These are phyloP conservation scores for Hybognathus amarus DNA, from an alignment of 2,797 vertebrate genomes.

Conservation along the genomic window DNA sequence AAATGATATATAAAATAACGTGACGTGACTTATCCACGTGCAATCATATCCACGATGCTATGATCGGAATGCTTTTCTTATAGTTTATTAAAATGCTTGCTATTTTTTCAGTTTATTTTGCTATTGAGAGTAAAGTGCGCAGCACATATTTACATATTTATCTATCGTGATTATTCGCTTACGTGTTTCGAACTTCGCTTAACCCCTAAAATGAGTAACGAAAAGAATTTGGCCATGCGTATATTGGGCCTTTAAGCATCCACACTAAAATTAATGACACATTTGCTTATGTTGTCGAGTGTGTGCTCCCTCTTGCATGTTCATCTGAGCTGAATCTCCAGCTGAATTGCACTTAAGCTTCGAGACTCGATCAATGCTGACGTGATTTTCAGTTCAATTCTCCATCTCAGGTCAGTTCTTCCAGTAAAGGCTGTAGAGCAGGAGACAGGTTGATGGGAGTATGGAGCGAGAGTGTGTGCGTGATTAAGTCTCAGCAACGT, in stretches of 20 bases:
- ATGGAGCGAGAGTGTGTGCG: constrained; percentile 67
- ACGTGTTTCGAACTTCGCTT: too few relatives aligned
- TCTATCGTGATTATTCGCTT: too few relatives aligned
- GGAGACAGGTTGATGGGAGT: constrained; percentile 70
- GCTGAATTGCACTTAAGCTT: constrained; percentile 51
- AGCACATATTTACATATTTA: too few relatives aligned
- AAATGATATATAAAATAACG: too few relatives aligned
- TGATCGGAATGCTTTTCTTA: too few relatives aligned
- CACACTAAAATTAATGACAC: neutral
- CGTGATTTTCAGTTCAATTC: constrained; percentile 71
- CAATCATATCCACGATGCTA: too few relatives aligned
- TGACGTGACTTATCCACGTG: too few relatives aligned
- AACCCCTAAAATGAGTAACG: too few relatives aligned
- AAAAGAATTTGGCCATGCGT: too few relatives aligned
- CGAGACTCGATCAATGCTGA: constrained; percentile 73
- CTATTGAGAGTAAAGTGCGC: too few relatives aligned
- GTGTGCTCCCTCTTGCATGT: constrained; percentile 20
- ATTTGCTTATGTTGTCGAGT: constrained; percentile 6
- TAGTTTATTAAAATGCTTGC: too few relatives aligned
- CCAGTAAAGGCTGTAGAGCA: constrained; percentile 68
- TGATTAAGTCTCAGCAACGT: constrained; percentile 73
- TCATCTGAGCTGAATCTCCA: constrained; percentile 19
- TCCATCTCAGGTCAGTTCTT: constrained; percentile 60
- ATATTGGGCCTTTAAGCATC: neutral
- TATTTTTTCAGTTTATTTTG: too few relatives aligned